Base-by-base conservation (phyloP, 2,113 vertebrate genomes). In the Accipiter cooperii region DNA sequence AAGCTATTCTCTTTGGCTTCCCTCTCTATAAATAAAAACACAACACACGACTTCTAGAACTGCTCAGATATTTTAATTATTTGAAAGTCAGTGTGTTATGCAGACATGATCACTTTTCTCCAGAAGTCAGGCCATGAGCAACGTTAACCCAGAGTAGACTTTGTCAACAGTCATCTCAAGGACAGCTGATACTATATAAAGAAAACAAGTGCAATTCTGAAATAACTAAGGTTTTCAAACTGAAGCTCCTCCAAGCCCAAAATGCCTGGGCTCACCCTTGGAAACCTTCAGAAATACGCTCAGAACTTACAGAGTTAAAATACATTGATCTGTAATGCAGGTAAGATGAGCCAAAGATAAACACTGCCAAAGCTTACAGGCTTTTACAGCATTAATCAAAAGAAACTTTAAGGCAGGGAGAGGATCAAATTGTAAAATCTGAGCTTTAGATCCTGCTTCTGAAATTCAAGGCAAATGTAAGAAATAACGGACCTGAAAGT, bases 321-420 rank as follows among this genome's bases (percentile, higher is more conserved):
- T 47, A 52, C 77, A 91, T 74, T 90, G 74, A 94, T 93, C 78
- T 93, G 74, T 66, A 96, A 91, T 4, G 13, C 81, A 94, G 77
- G 71, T 91, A 93, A 97, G 63, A 96, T 54, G 78, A 94, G 89
- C 66, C 78, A 90, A 85, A 94, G 93, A 86, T 74, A 97, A 97
- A 93, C 89, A 95, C 46, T 83, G 87, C 63, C 84, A 88, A 87
- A 96, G 84, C 89, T 93, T 85, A 83, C 46, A 91, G 20, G 38
- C 44, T 95, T 93, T 91, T 91, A 80, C 63, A 93, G 81, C 70
- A 85, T 85, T 89, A 95, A 96, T 91, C 89, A 91, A 96, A 96
- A 96, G 75, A 91, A 96, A 93, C 54, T 61, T 96, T 77, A 70
- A 96, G 87, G 87, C 52, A 93, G 40, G 16, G 70, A 93, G 47